Conservation (phyloP, 2,888 invertebrate species). For the Molanna angustata region DNA sequence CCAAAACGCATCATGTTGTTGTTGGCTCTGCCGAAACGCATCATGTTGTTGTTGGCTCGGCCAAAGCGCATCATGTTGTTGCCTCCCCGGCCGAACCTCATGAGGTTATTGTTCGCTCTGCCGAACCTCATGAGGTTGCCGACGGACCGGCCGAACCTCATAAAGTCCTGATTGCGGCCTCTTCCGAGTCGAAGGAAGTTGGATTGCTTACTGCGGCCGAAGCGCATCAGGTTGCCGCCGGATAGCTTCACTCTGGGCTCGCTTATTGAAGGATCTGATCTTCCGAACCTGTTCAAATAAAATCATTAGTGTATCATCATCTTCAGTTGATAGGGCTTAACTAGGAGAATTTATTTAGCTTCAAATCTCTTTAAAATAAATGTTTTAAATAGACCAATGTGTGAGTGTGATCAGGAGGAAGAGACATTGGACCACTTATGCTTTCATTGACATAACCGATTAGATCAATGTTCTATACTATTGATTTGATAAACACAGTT, state of each 20-base stretch:
- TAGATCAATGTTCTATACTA: too few species aligned
- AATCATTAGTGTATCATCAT: too few species aligned
- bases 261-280: constrained; percentile 23
- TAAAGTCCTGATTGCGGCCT: constrained; percentile 45
- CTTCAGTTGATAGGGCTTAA: too few species aligned
- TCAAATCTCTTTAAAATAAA: too few species aligned
- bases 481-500: too few species aligned
- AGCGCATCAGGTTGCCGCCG: constrained; percentile 27
- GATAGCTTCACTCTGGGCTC: constrained; percentile 21
- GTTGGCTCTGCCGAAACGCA: constrained; percentile 26
- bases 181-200: constrained; percentile 47
- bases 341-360: too few species aligned
- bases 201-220: constrained; percentile 23
- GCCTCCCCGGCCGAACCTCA: constrained; percentile 28
- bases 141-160: constrained; percentile 46
- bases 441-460: too few species aligned
- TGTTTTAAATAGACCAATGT: too few species aligned
- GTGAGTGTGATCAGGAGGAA: too few species aligned
- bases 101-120: constrained; percentile 26
- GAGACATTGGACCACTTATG: too few species aligned
- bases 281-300: constrained; percentile 27
- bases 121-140: constrained; percentile 33
- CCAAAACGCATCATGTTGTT: constrained; percentile 30
- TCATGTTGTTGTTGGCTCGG: constrained; percentile 23
- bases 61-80: constrained; percentile 29